Base-by-base conservation (phyloP, 1,140 invertebrate genomes). In the Meloidogyne floridensis region DNA sequence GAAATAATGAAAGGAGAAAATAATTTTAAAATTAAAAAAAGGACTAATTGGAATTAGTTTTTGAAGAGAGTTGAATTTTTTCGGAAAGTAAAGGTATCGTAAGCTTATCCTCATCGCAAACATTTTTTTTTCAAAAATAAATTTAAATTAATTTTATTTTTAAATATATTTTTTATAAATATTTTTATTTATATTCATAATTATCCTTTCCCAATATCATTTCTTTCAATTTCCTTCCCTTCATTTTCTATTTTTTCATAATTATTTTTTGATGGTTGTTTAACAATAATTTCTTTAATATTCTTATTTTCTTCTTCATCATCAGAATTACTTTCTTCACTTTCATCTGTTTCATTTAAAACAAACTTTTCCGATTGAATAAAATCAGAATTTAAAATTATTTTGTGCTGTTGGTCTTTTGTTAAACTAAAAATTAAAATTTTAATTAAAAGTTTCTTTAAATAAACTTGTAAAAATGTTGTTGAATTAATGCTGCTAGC, bases 401-500 rank as follows among this genome's bases (percentile, higher is more conserved):
- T 65, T 65, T n/a, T 65, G 7, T 65, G 32, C 32, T 32, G 15
- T n/a, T 18, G 15, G 15, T 65, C n/a, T 65, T 11, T 54, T 54
- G 59, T 65, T 65, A 65, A n/a, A 65, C 59, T 65, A n/a, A n/a
- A 65, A 65, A 65, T 3, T 59, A 15, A 65, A 65, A 18, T 73
- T 43, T n/a, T 73, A n/a, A 73, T 10, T 54, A 15, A 74, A 32
- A 74, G 15, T 51, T 32, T n/a, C 7, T 15, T 74, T 20, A 80
- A 54, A 59, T 72, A 42, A n/a, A 82, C 81, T 59, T 80, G 70
- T 74, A 80, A 69, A 82, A 54, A 15, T 18, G 7, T 47, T 82
- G 81, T 71, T 82, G 81, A 53, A 69, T 79, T 15, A 82, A 69
- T 32, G 81, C 11, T 15, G 80, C 81, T 18, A 83, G 42, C 20